Evolutionary conservation across 2,113 vertebrate species (phyloP).

Genomic region (Syngnathus scovelli): DNA sequence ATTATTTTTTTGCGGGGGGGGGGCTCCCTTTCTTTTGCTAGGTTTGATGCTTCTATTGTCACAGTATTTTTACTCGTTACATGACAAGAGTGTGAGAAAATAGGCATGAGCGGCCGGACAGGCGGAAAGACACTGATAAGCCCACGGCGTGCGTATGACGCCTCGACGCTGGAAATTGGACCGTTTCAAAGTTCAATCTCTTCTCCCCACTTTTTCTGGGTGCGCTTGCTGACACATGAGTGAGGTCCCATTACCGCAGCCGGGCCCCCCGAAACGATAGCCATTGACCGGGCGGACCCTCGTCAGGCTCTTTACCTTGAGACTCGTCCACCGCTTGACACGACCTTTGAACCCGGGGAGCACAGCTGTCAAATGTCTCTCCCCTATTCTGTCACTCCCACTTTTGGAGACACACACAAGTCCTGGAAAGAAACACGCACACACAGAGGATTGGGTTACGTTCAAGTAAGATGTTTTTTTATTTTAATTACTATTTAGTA

Average conservation of each 20-base stretch:
- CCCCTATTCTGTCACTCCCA: slow-evolving; percentile 50
- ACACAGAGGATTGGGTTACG: background rate
- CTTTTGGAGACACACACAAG: slow-evolving; percentile 37
- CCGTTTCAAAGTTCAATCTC: slow-evolving; percentile 66
- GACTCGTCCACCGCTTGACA: slow-evolving; percentile 66
- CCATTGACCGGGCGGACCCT: slow-evolving; percentile 50
- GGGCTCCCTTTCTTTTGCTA: no score
- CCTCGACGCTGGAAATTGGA: slow-evolving; percentile 59
- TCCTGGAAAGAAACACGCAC: slow-evolving; percentile 35
- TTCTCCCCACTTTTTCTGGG: slow-evolving; percentile 28
- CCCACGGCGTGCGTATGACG: slow-evolving; percentile 57
- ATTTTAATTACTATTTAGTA: background rate
- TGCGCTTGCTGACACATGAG: slow-evolving; percentile 60
- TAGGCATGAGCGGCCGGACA: slow-evolving; percentile 41
- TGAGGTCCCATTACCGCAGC: slow-evolving; percentile 67
- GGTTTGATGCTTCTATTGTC: no score
- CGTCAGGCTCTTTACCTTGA: slow-evolving; percentile 67
- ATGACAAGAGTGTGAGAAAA: slow-evolving; percentile 38
- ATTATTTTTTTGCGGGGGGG: no score
- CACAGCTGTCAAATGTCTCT: slow-evolving; percentile 70
- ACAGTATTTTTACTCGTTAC: no score
- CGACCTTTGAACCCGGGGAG: slow-evolving; percentile 67
- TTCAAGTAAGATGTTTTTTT: background rate
- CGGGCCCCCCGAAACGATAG: slow-evolving; percentile 55
- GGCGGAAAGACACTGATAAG: slow-evolving; percentile 59